Evolutionary conservation across 2,888 invertebrate species (phyloP), one percentile per base, ranked within the genome.

Genomic region (Augiades crinisus): DNA sequence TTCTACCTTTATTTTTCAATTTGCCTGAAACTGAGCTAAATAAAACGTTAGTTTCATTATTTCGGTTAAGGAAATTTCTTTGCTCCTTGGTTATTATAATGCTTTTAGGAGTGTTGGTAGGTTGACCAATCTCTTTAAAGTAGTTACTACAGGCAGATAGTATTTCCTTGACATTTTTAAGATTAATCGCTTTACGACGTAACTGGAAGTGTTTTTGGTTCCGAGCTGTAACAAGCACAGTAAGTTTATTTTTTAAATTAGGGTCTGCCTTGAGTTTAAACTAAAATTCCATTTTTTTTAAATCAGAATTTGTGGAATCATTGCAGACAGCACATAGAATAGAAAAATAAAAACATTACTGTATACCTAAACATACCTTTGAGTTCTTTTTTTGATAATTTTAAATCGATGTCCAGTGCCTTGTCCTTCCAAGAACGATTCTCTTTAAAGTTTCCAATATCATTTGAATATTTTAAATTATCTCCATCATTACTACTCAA

Each of bases 21-120:
- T 47, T 57, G 1, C 56, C 36, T 40, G 58, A 47, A 54, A 60
- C 38, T 10, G 58, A 56, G 17, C 41, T 47, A 54, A 55, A 65
- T 24, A 66, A 49, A 17, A 63, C 54, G 44, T 62, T 50, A 16
- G 61, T 41, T 12, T 60, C 50, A 5, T 50, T 19, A 10, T 43
- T 49, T 45, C 14, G 31, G 2, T 8, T 14, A 7, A 8, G 16
- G 7, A 6, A 5, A 27, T 10, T 27, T 2, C 1, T 46, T 44
- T 43, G 41, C 8, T 33, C 30, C 33, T 31, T 24, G n/a, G 31
- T 45, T 31, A n/a, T 38, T 27, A 1, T 30, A 21, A 1, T 17
- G 5, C 2, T 37, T 12, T 17, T 19, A 24, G 1, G 10, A 33
- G 33, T 21, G 5, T n/a, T 31, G 10, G 13, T n/a, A 21, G 5